Percentiles rank a stretch among this genome's conserved stretches.
phyloP scores from a whole-genome alignment of 2,888 invertebrate genomes.

The Achlya flavicornis region DNA sequence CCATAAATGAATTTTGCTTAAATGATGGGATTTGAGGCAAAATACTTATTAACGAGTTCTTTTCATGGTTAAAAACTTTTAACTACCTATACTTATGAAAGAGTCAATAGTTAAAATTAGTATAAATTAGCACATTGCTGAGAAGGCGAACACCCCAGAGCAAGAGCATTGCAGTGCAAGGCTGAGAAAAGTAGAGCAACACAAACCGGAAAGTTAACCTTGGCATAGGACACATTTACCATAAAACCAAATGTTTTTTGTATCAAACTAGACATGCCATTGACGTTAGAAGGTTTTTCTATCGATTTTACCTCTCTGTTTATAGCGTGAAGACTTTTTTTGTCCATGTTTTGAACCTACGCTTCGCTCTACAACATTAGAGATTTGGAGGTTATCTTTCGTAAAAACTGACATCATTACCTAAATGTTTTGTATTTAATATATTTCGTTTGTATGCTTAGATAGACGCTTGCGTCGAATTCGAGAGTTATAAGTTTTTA shows the following conservation, averaged over 20 bases:
- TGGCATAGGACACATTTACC: not conserved
- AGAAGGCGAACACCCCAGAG: not conserved
- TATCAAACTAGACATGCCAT: not conserved
- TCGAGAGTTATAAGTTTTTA: too few relatives aligned
- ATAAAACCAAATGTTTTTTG: not conserved
- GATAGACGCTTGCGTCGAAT: too few relatives aligned
- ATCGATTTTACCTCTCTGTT: too few relatives aligned
- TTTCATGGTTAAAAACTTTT: not conserved
- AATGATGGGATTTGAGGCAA: not conserved
- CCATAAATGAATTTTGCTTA: not conserved
- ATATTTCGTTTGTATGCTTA: too few relatives aligned
- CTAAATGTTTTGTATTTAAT: too few relatives aligned
- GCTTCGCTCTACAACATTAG: not conserved
- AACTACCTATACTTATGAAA: too few relatives aligned
- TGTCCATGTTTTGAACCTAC: not conserved
- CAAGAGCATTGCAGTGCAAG: not conserved
- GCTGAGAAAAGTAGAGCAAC: too few relatives aligned
- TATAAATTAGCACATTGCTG: not conserved
- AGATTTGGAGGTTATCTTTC: not conserved
- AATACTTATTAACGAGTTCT: slow-evolving; percentile 2
- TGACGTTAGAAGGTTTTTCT: not conserved
- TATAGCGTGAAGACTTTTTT: slow-evolving; percentile 1
- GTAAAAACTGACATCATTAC: not conserved
- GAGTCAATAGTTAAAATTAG: not conserved
- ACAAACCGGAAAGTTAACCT: too few relatives aligned